These are phyloP conservation scores for Cyclina sinensis DNA, from an alignment of 1,140 invertebrate species.

Conservation along the genomic window DNA sequence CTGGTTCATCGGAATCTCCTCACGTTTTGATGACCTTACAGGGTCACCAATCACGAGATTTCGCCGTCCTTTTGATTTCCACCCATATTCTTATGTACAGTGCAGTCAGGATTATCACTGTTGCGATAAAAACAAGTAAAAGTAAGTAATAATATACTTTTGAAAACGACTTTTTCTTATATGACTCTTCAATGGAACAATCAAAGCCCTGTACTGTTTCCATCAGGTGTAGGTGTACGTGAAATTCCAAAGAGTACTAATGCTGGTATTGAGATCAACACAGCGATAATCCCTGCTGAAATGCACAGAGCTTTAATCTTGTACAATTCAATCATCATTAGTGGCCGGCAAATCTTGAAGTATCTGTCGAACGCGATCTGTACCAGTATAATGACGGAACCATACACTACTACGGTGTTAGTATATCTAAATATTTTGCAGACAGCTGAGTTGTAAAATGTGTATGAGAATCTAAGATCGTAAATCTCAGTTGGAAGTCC, in stretches of 20 bases:
- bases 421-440: constrained; percentile 76
- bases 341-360: constrained; percentile 79
- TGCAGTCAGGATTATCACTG: constrained; percentile 68
- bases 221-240: constrained; percentile 49
- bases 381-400: constrained; percentile 75
- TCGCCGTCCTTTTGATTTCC: constrained; percentile 73
- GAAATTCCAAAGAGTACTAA: constrained; percentile 73
- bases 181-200: constrained; percentile 75
- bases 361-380: constrained; percentile 81
- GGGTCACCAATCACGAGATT: constrained; percentile 74
- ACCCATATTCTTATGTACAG: constrained; percentile 78
- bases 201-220: constrained; percentile 68
- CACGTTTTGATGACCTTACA: constrained; percentile 26
- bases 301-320: constrained; percentile 76
- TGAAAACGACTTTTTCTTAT: constrained; percentile 70
- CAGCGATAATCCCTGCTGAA: constrained; percentile 69
- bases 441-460: constrained; percentile 75
- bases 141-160: constrained; percentile 71
- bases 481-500: constrained; percentile 79
- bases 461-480: constrained; percentile 77
- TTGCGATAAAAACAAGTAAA: constrained; percentile 67
- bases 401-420: constrained; percentile 75
- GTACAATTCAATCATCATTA: constrained; percentile 74
- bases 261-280: constrained; percentile 69
- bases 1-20: constrained; percentile 36